Evolutionary conservation across 2,888 invertebrate species (phyloP).

Genomic region (Plutella xylostella): DNA sequence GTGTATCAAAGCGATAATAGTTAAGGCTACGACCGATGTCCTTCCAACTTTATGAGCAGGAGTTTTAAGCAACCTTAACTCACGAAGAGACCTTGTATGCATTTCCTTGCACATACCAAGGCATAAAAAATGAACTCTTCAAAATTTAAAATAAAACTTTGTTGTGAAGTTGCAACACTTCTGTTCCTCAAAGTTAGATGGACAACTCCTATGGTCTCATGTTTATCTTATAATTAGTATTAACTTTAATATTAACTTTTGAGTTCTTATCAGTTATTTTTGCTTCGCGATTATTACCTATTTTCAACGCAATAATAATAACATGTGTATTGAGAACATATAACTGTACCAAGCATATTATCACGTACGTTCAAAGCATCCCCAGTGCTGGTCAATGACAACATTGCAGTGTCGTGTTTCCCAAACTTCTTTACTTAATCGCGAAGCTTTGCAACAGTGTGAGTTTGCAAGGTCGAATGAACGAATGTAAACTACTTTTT

Average conservation of each 20-base stretch:
- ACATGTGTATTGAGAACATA: too few relatives aligned
- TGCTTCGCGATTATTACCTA: not conserved
- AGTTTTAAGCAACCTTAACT: not conserved
- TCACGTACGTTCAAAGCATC: too few relatives aligned
- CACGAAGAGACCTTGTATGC: not conserved
- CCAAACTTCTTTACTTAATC: not conserved
- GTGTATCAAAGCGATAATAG: slow-evolving; percentile 71
- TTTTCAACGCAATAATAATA: too few relatives aligned
- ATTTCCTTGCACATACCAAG: not conserved
- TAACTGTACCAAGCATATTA: too few relatives aligned
- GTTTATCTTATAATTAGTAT: slow-evolving; percentile 46
- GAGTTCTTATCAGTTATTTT: not conserved
- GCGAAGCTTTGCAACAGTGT: not conserved
- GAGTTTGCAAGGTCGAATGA: slow-evolving; percentile 9
- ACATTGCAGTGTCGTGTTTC: too few relatives aligned
- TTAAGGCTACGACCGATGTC: slow-evolving; percentile 43
- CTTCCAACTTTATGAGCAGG: slow-evolving; percentile 34
- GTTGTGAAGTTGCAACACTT: not conserved
- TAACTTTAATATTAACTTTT: not conserved
- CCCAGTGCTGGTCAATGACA: too few relatives aligned
- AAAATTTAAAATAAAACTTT: not conserved
- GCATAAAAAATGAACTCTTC: not conserved
- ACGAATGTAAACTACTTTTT: slow-evolving; percentile 8
- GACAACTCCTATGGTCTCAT: slow-evolving; percentile 31
- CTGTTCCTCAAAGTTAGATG: slow-evolving; percentile 32